These are phyloP conservation scores for Drosophila arawakana DNA, from an alignment of 1,140 invertebrate species.

Conservation along the genomic window DNA sequence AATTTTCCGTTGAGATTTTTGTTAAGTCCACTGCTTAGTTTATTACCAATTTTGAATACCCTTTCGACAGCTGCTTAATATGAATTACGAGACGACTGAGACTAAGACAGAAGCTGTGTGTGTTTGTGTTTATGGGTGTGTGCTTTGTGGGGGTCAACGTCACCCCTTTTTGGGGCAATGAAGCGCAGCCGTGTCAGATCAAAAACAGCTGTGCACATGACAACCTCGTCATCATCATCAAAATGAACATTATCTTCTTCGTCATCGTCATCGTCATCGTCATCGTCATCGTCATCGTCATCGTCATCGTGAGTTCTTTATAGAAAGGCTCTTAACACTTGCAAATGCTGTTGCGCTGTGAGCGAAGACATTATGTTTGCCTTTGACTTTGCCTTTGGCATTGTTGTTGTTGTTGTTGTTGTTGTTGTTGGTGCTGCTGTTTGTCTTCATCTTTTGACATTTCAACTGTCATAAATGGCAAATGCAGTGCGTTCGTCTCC, in stretches of 20 bases:
- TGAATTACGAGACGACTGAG: conserved; percentile 52
- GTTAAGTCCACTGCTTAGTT: conserved; percentile 3
- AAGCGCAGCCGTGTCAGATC: conserved; percentile 71
- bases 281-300: conserved; percentile 3
- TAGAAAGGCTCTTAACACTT: conserved; percentile 73
- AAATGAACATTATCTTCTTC: not conserved
- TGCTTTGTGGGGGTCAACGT: conserved; percentile 26
- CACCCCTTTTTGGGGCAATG: conserved; percentile 56
- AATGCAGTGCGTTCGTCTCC: conserved; percentile 65
- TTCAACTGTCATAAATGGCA: conserved; percentile 83
- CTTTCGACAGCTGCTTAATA: conserved; percentile 45
- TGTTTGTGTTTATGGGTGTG: not conserved
- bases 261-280: conserved; percentile 2
- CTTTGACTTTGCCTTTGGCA: conserved; percentile 4
- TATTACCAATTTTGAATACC: conserved; percentile 13
- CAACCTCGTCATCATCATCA: conserved; percentile 22
- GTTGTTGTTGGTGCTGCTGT: conserved; percentile 25
- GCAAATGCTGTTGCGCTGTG: conserved; percentile 52
- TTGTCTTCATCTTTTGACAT: conserved; percentile 75
- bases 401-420: not conserved
- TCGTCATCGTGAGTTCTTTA: conserved; percentile 21
- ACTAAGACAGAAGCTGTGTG: not conserved
- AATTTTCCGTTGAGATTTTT: not conserved
- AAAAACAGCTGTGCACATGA: conserved; percentile 72
- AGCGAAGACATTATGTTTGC: conserved; percentile 49